Conservation (phyloP, 1,140 invertebrate genomes). For the Drosophila fuyamai region DNA sequence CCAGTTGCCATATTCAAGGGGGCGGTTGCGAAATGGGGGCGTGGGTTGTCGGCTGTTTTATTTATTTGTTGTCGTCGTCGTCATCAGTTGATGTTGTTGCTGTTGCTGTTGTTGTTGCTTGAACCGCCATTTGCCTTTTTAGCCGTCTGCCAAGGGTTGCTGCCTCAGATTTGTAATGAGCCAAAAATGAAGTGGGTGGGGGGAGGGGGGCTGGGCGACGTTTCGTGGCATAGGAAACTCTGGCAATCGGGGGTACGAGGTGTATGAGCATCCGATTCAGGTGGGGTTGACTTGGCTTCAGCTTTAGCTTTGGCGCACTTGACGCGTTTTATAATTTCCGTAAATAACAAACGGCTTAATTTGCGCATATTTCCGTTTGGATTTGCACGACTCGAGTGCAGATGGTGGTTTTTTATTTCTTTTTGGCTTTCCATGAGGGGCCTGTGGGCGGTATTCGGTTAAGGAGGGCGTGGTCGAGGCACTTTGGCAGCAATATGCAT, state of each 20-base stretch:
- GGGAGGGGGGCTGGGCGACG: background rate
- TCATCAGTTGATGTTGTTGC: constrained; percentile 4
- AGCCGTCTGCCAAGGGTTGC: constrained; percentile 52
- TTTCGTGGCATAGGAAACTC: background rate
- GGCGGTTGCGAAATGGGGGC: background rate
- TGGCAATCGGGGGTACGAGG: background rate
- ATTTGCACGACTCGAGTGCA: constrained; percentile 78
- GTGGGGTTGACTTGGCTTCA: constrained; percentile 44
- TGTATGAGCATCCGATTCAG: constrained; percentile 4
- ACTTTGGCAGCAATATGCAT: constrained; percentile 43
- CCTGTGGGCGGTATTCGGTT: background rate
- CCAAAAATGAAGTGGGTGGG: constrained; percentile 1
- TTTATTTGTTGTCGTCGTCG: constrained; percentile 57
- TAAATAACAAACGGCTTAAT: constrained; percentile 82
- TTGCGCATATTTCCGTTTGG: constrained; percentile 82
- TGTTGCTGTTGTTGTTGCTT: background rate
- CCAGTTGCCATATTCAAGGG: constrained; percentile 39
- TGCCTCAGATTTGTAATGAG: constrained; percentile 51
- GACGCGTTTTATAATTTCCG: constrained; percentile 82
- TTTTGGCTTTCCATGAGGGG: background rate
- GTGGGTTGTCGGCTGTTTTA: constrained; percentile 44
- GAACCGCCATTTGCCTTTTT: constrained; percentile 64
- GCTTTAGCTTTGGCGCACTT: constrained; percentile 69
- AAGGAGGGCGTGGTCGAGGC: constrained; percentile 12
- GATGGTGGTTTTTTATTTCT: constrained; percentile 10